Conservation (phyloP, 2,888 invertebrate genomes). For the Icerya purchasi region DNA sequence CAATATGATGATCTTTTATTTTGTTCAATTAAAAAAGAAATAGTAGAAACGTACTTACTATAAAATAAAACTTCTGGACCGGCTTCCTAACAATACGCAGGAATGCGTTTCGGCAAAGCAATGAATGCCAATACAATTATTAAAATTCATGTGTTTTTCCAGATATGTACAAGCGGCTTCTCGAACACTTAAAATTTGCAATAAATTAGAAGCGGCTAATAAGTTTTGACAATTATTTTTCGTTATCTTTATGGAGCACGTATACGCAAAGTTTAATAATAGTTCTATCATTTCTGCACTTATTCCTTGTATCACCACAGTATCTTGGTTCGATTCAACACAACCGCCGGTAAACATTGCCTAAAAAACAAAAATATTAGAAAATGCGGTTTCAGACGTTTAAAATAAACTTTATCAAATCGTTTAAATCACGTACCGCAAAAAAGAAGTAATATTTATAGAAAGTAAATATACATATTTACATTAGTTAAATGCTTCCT, state of each 20-base stretch:
- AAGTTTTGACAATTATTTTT: slow-evolving; percentile 27
- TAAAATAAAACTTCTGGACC: too few relatives aligned
- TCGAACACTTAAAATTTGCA: slow-evolving; percentile 26
- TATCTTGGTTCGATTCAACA: slow-evolving; percentile 26
- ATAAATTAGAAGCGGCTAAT: slow-evolving; percentile 27
- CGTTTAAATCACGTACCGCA: too few relatives aligned
- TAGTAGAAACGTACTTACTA: too few relatives aligned
- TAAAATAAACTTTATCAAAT: too few relatives aligned
- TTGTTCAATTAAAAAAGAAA: too few relatives aligned
- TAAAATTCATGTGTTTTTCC: slow-evolving; percentile 27
- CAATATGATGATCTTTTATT: too few relatives aligned
- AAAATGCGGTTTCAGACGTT: too few relatives aligned
- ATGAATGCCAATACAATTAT: slow-evolving; percentile 30
- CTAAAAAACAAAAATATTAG: too few relatives aligned
- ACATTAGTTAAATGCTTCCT: too few relatives aligned
- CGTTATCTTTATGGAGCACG: slow-evolving; percentile 25
- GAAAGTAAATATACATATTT: too few relatives aligned
- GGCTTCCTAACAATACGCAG: too few relatives aligned
- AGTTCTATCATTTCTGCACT: slow-evolving; percentile 25
- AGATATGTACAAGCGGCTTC: slow-evolving; percentile 27
- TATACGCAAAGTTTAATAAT: slow-evolving; percentile 28
- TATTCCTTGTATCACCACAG: slow-evolving; percentile 26
- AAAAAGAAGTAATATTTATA: too few relatives aligned
- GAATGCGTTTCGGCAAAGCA: slow-evolving; percentile 30
- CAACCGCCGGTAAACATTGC: slow-evolving; percentile 27